Evolutionary conservation across 2,113 vertebrate genomes (phyloP).

Genomic region (Osmerus eperlanus): DNA sequence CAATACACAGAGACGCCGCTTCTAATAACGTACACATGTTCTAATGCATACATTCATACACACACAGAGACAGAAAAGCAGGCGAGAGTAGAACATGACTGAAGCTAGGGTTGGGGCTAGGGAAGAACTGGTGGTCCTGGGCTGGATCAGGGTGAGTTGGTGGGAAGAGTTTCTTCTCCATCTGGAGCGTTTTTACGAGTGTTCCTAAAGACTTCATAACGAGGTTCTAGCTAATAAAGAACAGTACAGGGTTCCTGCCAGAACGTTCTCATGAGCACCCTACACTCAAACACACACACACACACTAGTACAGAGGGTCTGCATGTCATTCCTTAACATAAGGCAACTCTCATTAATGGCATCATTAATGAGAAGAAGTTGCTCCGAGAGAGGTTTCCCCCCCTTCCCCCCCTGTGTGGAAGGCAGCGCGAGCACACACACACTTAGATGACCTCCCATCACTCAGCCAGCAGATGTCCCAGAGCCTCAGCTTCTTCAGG

Average conservation of each 20-base stretch:
- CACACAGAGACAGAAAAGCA: neutral
- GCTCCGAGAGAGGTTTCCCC: neutral
- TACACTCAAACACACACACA: no score
- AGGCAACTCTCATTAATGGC: neutral
- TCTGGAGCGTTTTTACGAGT: no score
- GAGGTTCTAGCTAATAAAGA: no score
- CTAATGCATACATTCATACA: neutral
- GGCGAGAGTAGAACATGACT: neutral
- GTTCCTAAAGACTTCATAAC: no score
- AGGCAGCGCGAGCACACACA: neutral
- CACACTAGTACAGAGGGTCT: no score
- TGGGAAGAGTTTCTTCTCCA: no score
- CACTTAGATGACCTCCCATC: neutral
- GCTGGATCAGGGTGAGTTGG: no score
- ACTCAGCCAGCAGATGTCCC: neutral
- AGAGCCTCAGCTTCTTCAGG: no score
- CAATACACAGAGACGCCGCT: neutral
- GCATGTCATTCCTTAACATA: neutral
- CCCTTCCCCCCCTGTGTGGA: no score
- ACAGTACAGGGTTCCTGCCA: neutral
- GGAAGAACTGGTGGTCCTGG: no score
- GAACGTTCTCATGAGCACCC: no score
- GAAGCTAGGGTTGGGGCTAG: neutral
- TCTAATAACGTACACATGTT: slow-evolving; percentile 3
- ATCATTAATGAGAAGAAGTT: neutral